Base-by-base conservation (phyloP, 2,888 invertebrate genomes). In the Ditula angustiorana region DNA sequence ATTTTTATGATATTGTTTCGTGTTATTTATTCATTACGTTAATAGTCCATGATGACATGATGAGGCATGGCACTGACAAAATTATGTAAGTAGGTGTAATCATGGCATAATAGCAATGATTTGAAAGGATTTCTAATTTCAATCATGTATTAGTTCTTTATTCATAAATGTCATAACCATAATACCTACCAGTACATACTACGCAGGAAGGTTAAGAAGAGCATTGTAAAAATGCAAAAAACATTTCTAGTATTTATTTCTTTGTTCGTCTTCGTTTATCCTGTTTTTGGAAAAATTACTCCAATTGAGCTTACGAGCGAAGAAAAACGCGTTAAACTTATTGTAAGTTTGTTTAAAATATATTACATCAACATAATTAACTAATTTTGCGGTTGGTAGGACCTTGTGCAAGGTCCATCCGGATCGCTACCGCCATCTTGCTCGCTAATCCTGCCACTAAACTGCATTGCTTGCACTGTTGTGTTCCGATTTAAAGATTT, bases 291-390 rank as follows among this genome's bases (percentile, higher is more conserved):
- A 58, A 50, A 21, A 28, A 35, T 35, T 26, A 19, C 3, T 5
- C 5, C n/a, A 8, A 11, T 28, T 21, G 28, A 46, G 21, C 8
- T 16, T 13, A 21, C 13, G 5, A 19, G 37, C n/a, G 58, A 64
- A 33, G 44, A 24, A 0, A 37, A 30, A 46, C 46, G 64, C 8
- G 37, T 26, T 2, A 28, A 53, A 53, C 35, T 64, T 28, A 52
- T 64, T 26, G 64, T 64, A 59, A 64, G 64, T 63, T 41, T 5
- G 3, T n/a, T n/a, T n/a, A n/a, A n/a, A n/a, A n/a, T n/a, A n/a
- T n/a, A n/a, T n/a, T n/a, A n/a, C n/a, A n/a, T n/a, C n/a, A n/a
- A n/a, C n/a, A n/a, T n/a, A n/a, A n/a, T n/a, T n/a, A n/a, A n/a
- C n/a, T n/a, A n/a, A n/a, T n/a, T n/a, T n/a, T n/a, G n/a, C n/a